phyloP scores from a whole-genome alignment of 2,888 invertebrate genomes.

The Oegoconia quadripuncta region DNA sequence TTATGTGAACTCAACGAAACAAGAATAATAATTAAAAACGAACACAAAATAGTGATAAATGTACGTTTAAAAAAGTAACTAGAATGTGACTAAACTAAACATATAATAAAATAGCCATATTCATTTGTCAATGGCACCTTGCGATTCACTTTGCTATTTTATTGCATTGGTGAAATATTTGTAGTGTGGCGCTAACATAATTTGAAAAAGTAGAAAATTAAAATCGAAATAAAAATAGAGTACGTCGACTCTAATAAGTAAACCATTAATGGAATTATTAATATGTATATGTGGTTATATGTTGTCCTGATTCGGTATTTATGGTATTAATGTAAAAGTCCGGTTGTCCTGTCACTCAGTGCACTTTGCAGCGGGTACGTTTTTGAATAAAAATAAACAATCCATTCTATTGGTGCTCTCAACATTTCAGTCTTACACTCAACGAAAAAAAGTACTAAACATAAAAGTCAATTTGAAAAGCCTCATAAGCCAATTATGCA shows the following conservation, averaged over 20 bases:
- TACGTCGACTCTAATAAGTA: not conserved
- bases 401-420: constrained; percentile 64
- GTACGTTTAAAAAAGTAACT: constrained; percentile 51
- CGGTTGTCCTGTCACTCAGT: constrained; percentile 43
- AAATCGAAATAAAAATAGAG: not conserved
- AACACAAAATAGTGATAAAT: constrained; percentile 64
- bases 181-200: constrained; percentile 25
- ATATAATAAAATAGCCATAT: constrained; percentile 63
- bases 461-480: constrained; percentile 67
- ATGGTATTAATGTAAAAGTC: constrained; percentile 27
- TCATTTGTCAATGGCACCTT: constrained; percentile 68
- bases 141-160: constrained; percentile 61
- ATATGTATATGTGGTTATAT: constrained; percentile 26
- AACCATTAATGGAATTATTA: constrained; percentile 13
- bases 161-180: constrained; percentile 32
- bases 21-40: constrained; percentile 49
- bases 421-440: constrained; percentile 67
- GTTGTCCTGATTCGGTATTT: constrained; percentile 22
- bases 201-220: constrained; percentile 9
- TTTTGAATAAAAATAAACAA: constrained; percentile 36
- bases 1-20: constrained; percentile 46
- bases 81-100: constrained; percentile 54
- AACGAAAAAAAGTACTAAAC: constrained; percentile 59
- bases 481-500: constrained; percentile 75
- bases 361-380: constrained; percentile 58